A percentile compares a stretch with the other conserved stretches of the same genome.
phyloP scores from a whole-genome alignment of 2,797 vertebrate species.

The Valencia hispanica region DNA sequence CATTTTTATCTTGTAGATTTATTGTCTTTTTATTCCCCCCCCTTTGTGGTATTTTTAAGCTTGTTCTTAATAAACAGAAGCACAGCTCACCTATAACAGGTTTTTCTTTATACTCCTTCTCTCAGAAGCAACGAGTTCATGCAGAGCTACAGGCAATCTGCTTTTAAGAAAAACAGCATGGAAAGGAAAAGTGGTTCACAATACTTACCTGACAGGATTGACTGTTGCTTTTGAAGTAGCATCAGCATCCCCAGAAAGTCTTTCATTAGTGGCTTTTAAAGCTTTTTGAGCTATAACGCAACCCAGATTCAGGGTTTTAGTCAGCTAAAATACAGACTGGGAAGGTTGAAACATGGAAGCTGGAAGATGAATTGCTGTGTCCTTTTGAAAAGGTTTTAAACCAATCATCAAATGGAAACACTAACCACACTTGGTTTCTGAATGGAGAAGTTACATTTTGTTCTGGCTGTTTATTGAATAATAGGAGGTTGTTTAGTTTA shows the following conservation, averaged over 20 bases:
- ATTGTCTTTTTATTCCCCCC: neutral
- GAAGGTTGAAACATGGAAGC: neutral
- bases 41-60: slow-evolving; percentile 1
- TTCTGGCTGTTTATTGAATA: slow-evolving; percentile 48
- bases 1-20: slow-evolving; percentile 1
- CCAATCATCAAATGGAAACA: slow-evolving; percentile 31
- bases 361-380: slow-evolving; percentile 22
- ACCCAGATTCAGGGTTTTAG: slow-evolving; percentile 1
- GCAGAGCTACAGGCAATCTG: neutral
- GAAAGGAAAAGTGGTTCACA: neutral
- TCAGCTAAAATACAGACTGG: neutral
- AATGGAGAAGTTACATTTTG: slow-evolving; percentile 14
- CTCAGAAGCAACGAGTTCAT: neutral
- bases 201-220: neutral
- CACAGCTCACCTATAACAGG: neutral
- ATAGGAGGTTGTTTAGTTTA: slow-evolving; percentile 21
- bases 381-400: slow-evolving; percentile 10
- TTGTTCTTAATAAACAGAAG: neutral
- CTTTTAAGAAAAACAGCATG: neutral
- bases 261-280: neutral
- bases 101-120: neutral
- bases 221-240: neutral
- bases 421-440: slow-evolving; percentile 14
- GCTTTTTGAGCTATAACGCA: neutral
- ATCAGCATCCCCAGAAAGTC: neutral